Evolutionary conservation across 2,113 vertebrate genomes (phyloP).

Genomic region (Capreolus pygargus): DNA sequence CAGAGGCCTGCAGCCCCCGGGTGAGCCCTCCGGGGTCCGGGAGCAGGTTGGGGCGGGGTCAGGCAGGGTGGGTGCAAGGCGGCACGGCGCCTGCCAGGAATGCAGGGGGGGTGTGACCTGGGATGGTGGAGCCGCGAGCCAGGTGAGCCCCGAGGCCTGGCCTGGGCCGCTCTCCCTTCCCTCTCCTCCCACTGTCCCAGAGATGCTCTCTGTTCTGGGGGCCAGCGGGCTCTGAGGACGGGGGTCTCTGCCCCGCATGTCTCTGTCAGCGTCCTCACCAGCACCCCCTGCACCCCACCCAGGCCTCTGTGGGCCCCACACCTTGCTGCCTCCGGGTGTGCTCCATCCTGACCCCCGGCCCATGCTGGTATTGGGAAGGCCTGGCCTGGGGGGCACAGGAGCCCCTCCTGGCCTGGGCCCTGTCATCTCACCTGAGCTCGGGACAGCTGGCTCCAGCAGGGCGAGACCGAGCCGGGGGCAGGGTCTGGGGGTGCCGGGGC

Average conservation of each 20-base stretch:
- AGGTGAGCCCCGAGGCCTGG: background rate
- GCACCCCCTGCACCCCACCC: background rate
- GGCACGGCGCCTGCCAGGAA: rapidly evolving
- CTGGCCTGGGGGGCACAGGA: background rate
- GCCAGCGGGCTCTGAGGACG: background rate
- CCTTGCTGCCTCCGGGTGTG: background rate
- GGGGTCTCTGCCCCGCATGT: background rate
- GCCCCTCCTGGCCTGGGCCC: background rate
- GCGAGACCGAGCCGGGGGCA: rapidly evolving
- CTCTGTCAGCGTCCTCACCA: background rate
- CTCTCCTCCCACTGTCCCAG: background rate
- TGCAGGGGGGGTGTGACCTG: too few relatives aligned
- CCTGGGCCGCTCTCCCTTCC: background rate
- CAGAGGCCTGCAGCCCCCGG: background rate
- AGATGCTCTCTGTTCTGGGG: background rate
- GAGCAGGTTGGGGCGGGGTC: background rate
- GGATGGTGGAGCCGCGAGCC: rapidly evolving
- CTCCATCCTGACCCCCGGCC: background rate
- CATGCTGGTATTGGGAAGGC: background rate
- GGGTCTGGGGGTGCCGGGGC: rapidly evolving
- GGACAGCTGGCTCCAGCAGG: too few relatives aligned
- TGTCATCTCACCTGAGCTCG: background rate
- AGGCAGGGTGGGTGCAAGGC: background rate
- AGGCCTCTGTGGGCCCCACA: background rate
- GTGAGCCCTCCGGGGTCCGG: background rate